Conservation (phyloP, 2,888 invertebrate species). For the Seladonia tumulorum region DNA sequence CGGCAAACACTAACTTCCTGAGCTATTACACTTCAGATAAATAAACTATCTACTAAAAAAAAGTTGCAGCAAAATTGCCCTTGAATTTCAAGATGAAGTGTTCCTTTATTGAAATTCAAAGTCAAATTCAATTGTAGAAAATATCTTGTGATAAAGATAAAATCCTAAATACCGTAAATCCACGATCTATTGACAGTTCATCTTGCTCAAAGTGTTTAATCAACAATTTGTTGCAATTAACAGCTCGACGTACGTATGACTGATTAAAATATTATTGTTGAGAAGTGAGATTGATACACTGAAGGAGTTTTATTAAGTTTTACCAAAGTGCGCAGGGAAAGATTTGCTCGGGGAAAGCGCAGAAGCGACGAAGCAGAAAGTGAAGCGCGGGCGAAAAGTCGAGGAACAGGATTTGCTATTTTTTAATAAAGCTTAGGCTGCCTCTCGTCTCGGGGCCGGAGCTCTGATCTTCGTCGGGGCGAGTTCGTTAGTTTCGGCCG, state of each 20-base stretch:
- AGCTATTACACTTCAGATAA: too few species aligned
- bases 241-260: neutral
- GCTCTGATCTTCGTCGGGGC: constrained; percentile 40
- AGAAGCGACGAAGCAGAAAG: neutral
- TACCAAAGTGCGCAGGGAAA: neutral
- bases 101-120: too few species aligned
- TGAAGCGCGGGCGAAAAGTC: constrained; percentile 9
- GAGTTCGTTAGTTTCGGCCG: constrained; percentile 66
- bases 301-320: neutral
- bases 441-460: neutral
- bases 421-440: constrained; percentile 62
- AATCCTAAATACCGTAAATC: too few species aligned
- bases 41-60: too few species aligned
- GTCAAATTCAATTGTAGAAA: too few species aligned
- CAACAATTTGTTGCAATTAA: neutral
- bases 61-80: too few species aligned
- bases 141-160: too few species aligned
- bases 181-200: too few species aligned
- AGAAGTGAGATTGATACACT: neutral
- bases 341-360: neutral
- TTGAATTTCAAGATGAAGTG: too few species aligned
- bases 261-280: neutral
- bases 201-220: neutral
- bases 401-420: constrained; percentile 45
- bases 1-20: too few species aligned